Percentiles rank a stretch among this genome's conserved stretches.
These are phyloP conservation scores for Synanthedon myopaeformis DNA, from an alignment of 2,888 invertebrate species.

Conservation along the genomic window DNA sequence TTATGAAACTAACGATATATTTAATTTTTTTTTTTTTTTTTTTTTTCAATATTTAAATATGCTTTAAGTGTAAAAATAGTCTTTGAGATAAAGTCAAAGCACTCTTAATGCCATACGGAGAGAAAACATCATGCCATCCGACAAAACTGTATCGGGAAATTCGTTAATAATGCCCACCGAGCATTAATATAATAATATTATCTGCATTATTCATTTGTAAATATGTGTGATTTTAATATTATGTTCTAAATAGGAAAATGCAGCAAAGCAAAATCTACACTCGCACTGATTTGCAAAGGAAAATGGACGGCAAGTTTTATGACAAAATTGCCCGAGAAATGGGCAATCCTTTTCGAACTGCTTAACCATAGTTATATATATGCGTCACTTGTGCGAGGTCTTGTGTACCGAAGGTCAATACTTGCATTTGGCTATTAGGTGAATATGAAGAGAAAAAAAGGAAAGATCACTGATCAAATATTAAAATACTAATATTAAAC, in stretches of 20 bases:
- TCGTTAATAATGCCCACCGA: slow-evolving; percentile 48
- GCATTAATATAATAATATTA: slow-evolving; percentile 19
- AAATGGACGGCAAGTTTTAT: slow-evolving; percentile 62
- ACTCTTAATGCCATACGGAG: slow-evolving; percentile 27
- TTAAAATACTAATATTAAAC: too few relatives aligned
- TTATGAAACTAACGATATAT: slow-evolving; percentile 63
- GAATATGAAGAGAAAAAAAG: too few relatives aligned
- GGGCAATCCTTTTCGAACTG: not conserved
- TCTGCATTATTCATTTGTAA: slow-evolving; percentile 27
- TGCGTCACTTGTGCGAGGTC: not conserved
- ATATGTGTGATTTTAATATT: slow-evolving; percentile 18
- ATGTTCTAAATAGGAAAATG: slow-evolving; percentile 27
- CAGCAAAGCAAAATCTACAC: slow-evolving; percentile 27
- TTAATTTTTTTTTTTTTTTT: slow-evolving; percentile 35
- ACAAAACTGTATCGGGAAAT: slow-evolving; percentile 26
- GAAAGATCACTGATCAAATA: too few relatives aligned
- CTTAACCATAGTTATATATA: not conserved
- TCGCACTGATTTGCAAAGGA: slow-evolving; percentile 48
- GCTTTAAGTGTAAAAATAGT: slow-evolving; percentile 63
- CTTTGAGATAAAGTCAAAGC: slow-evolving; percentile 50
- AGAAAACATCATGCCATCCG: slow-evolving; percentile 14
- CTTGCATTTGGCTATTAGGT: too few relatives aligned
- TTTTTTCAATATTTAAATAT: slow-evolving; percentile 37
- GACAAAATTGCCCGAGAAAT: slow-evolving; percentile 16
- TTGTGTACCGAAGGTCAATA: too few relatives aligned